Conservation (phyloP, 2,888 invertebrate species). For the Temnothorax unifasciatus region DNA sequence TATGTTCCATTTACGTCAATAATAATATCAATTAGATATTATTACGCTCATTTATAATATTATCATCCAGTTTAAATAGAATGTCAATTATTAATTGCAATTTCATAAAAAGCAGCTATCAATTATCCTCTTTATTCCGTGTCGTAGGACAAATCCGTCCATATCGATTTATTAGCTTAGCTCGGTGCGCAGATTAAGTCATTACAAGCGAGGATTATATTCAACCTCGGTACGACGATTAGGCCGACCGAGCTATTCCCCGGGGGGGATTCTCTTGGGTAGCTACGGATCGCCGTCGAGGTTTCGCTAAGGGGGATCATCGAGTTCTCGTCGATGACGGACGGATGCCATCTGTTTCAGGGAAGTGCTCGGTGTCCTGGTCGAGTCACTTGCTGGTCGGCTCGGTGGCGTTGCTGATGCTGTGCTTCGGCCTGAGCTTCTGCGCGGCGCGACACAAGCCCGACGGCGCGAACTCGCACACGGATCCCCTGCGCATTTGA, state of each 20-base stretch:
- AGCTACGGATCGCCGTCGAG: neutral
- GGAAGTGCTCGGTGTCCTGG: conserved; percentile 88
- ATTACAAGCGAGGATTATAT: conserved; percentile 17
- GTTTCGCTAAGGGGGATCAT: neutral
- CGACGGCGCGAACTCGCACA: conserved; percentile 73
- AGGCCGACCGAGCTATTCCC: conserved; percentile 22
- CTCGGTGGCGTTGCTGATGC: conserved; percentile 87
- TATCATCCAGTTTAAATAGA: neutral
- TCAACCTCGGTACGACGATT: conserved; percentile 32
- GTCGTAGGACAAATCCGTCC: neutral
- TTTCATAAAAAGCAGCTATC: neutral
- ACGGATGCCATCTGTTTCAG: conserved; percentile 83
- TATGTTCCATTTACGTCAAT: neutral
- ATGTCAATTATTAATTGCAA: neutral
- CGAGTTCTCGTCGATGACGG: conserved; percentile 44
- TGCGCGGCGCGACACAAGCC: conserved; percentile 88
- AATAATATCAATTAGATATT: neutral
- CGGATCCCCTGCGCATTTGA: conserved; percentile 83
- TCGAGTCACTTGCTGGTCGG: conserved; percentile 87
- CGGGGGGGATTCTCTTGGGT: conserved; percentile 9
- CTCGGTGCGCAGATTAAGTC: conserved; percentile 6
- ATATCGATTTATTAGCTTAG: neutral
- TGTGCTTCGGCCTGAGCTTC: conserved; percentile 88
- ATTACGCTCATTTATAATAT: conserved; percentile 4
- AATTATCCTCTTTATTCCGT: neutral